Evolutionary conservation across 1,140 invertebrate species (phyloP).

Genomic region (Camponotus pennsylvanicus): DNA sequence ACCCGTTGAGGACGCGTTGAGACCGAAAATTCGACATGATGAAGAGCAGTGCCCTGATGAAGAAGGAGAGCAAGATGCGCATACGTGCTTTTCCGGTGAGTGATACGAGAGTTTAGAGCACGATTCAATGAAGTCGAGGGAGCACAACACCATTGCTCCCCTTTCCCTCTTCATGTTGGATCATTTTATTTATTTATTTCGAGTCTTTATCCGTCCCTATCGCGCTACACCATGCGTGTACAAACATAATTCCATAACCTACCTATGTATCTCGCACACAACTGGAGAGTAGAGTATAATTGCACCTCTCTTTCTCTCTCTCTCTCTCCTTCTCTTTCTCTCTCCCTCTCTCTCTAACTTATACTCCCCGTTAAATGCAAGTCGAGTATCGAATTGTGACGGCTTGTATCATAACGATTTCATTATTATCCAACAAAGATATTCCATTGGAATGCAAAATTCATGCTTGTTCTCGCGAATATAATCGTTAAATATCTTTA

Average conservation of each 20-base stretch:
- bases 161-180: background rate
- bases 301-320: no score
- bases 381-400: no score
- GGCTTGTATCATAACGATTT: background rate
- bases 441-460: background rate
- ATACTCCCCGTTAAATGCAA: no score
- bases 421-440: background rate
- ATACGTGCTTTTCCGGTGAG: constrained; percentile 98
- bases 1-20: constrained; percentile 3
- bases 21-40: constrained; percentile 86
- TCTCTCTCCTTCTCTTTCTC: no score
- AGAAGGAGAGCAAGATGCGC: constrained; percentile 98
- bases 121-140: no score
- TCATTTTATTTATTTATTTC: constrained; percentile 43
- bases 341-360: no score
- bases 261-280: background rate
- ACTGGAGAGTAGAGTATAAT: no score
- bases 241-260: constrained; percentile 54
- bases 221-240: background rate
- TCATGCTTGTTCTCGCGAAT: background rate
- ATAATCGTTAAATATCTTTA: background rate
- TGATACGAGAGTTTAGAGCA: constrained; percentile 29
- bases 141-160: no score
- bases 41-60: constrained; percentile 92
- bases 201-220: background rate